A percentile compares a stretch with the other conserved stretches of the same genome.
Evolutionary conservation across 2,113 vertebrate genomes (phyloP).

Genomic region (Antennarius striatus): DNA sequence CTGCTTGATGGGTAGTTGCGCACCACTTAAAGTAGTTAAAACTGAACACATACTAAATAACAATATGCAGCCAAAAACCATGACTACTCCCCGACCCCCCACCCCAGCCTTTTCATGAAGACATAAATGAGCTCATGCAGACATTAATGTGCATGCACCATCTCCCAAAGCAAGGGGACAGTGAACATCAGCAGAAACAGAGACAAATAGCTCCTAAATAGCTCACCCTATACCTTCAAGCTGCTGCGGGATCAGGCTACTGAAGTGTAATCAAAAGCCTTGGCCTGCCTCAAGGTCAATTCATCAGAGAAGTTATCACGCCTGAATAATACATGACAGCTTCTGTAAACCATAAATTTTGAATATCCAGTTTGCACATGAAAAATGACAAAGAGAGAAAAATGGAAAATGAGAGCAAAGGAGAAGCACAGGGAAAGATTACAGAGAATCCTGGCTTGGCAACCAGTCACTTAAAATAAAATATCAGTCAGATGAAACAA

Average conservation of each 20-base stretch:
- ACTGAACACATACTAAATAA: background rate
- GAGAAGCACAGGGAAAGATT: conserved; percentile 8
- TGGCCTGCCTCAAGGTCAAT: conserved; percentile 64
- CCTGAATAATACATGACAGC: conserved; percentile 72
- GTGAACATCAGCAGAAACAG: conserved; percentile 44
- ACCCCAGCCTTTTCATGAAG: background rate
- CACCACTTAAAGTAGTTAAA: conserved; percentile 7
- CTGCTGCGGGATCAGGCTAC: conserved; percentile 49
- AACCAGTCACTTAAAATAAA: conserved; percentile 31
- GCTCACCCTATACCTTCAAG: conserved; percentile 51
- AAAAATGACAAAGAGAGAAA: conserved; percentile 29
- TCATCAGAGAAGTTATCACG: conserved; percentile 68
- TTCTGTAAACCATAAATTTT: conserved; percentile 72
- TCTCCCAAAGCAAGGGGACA: background rate
- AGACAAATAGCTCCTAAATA: conserved; percentile 35
- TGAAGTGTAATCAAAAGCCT: conserved; percentile 72
- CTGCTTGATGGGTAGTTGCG: conserved; percentile 1
- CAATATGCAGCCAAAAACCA: background rate
- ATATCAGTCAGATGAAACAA: conserved; percentile 25
- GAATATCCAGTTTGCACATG: conserved; percentile 50
- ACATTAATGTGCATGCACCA: background rate
- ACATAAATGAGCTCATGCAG: conserved; percentile 9
- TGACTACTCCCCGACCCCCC: background rate
- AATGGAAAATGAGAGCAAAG: background rate
- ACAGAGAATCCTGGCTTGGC: conserved; percentile 4